phyloP scores from a whole-genome alignment of 2,888 invertebrate species.

The Nephrotoma flavescens region DNA sequence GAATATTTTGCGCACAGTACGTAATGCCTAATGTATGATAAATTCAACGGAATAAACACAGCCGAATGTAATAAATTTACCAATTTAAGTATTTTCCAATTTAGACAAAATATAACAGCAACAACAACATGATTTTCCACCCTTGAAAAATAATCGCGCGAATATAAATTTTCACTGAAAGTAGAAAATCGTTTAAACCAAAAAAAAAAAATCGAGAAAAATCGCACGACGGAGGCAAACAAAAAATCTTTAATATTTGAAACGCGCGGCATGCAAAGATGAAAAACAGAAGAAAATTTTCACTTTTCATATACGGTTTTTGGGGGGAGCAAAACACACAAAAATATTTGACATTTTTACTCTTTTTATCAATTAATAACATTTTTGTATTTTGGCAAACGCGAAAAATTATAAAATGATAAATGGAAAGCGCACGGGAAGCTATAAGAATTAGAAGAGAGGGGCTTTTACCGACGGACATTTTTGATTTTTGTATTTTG shows the following conservation, averaged over 20 bases:
- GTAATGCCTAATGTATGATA: not conserved
- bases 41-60: not conserved
- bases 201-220: not conserved
- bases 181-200: not conserved
- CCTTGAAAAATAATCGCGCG: not conserved
- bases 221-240: not conserved
- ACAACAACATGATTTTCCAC: not conserved
- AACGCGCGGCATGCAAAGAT: not conserved
- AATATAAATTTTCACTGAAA: not conserved
- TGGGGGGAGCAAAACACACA: not conserved
- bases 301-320: not conserved
- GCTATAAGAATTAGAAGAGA: not conserved
- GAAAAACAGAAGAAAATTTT: not conserved
- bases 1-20: not conserved
- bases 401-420: not conserved
- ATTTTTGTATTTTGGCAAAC: not conserved
- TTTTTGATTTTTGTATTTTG: not conserved
- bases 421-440: not conserved
- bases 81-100: not conserved
- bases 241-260: not conserved
- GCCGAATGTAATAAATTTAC: not conserved
- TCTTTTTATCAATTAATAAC: not conserved
- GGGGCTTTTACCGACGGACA: not conserved
- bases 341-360: not conserved
- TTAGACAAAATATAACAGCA: not conserved